Base-by-base conservation (phyloP, 1,140 invertebrate genomes). In the Agrilus planipennis region DNA sequence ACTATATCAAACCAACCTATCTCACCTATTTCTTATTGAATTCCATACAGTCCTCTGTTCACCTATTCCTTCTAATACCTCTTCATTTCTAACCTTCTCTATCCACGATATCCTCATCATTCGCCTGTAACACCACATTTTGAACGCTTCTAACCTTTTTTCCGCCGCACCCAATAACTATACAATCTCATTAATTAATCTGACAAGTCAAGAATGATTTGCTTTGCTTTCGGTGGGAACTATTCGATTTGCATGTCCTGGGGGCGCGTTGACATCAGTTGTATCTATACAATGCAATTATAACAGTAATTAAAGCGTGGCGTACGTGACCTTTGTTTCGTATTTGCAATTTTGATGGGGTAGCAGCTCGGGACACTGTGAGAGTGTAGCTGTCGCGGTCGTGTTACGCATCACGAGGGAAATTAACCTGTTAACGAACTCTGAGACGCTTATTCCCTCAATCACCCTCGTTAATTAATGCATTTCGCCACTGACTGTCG, bases 401-500 rank as follows among this genome's bases (percentile, higher is more conserved):
- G 35, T 42, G 47, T 53, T 55, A 48, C 49, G 51, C 49, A 58
- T 56, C 57, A 57, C 57, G 53, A 48, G 57, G 57, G 58, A 60
- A 60, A 60, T 60, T 60, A 60, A 57, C 53, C 53, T 53, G 45
- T 53, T 58, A 53, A 60, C 53, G 53, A 57, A 55, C 51, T 50
- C 32, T 45, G 42, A 40, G 32, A 12, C 18, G 30, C 25, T 41
- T 50, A 34, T 34, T 43, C 34, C 20, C 18, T 15, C 12, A 30
- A 22, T 11, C 18, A 10, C 31, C 27, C 18, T 23, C 23, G 40
- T 44, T 51, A 51, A 49, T 51, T 51, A 51, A 53, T 53, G 49
- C 51, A 48, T 41, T 27, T 41, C 27, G 28, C 25, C 16, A 39
- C 17, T 39, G 15, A 19, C 38, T n/a, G 38, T 9, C 19, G 22